Evolutionary conservation across 2,113 vertebrate genomes (phyloP).

Genomic region (Myotis lucifugus): DNA sequence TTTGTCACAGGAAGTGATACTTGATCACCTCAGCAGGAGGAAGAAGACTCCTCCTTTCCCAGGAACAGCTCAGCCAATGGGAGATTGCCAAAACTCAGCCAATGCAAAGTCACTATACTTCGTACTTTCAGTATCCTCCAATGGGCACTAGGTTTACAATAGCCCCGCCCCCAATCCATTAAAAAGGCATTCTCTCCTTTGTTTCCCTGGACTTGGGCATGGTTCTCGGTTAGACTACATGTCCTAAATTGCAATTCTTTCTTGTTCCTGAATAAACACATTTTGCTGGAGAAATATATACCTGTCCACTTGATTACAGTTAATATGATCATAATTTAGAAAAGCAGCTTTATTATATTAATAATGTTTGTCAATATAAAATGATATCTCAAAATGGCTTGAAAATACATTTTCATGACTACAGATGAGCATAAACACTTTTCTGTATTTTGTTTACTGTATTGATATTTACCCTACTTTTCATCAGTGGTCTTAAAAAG

Average conservation of each 20-base stretch:
- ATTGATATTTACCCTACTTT: background rate
- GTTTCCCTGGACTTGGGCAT: background rate
- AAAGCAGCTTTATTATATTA: background rate
- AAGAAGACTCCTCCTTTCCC: background rate
- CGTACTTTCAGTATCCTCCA: background rate
- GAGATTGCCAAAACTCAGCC: background rate
- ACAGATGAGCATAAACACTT: background rate
- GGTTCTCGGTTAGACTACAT: background rate
- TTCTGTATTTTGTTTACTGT: background rate
- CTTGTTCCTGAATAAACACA: background rate
- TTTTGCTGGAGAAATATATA: background rate
- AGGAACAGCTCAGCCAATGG: background rate
- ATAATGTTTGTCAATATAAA: background rate
- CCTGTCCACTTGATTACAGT: background rate
- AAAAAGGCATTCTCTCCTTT: background rate
- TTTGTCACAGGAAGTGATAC: background rate
- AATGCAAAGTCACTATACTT: background rate
- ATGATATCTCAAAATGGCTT: background rate
- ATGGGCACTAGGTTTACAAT: background rate
- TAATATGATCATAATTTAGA: background rate
- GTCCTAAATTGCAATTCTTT: background rate
- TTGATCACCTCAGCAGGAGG: background rate
- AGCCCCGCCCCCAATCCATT: background rate
- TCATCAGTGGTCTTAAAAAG: background rate
- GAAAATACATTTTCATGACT: background rate